These are phyloP conservation scores for Mimachlamys varia DNA, from an alignment of 2,888 invertebrate genomes.

Conservation along the genomic window DNA sequence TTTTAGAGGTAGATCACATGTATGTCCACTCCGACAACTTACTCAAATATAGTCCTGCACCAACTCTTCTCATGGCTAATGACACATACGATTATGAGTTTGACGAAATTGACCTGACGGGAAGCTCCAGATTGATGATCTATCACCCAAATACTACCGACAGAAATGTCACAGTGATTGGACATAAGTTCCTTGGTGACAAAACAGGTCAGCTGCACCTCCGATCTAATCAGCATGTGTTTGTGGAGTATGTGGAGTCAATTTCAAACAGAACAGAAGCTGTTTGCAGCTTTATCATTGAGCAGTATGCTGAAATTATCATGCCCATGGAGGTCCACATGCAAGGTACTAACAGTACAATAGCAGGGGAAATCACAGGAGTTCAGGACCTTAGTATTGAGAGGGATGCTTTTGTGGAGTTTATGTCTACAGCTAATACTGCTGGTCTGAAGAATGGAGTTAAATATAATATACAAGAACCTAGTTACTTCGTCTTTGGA, in stretches of 20 bases:
- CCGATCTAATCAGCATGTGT: conserved; percentile 63
- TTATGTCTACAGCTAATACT: conserved; percentile 68
- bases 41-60: conserved; percentile 62
- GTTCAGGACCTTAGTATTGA: conserved; percentile 67
- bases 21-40: conserved; percentile 67
- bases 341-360: conserved; percentile 70
- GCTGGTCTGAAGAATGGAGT: conserved; percentile 64
- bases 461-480: conserved; percentile 55
- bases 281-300: conserved; percentile 70
- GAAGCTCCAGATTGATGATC: conserved; percentile 63
- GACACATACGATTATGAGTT: conserved; percentile 64
- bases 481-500: conserved; percentile 66
- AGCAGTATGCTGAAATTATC: conserved; percentile 64
- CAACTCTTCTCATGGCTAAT: conserved; percentile 65
- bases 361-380: conserved; percentile 68
- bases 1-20: conserved; percentile 68
- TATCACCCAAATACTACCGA: conserved; percentile 62
- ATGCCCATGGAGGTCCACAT: conserved; percentile 69
- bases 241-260: conserved; percentile 70
- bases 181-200: conserved; percentile 70
- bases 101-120: conserved; percentile 71
- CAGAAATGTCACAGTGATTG: conserved; percentile 59
- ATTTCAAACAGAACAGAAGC: conserved; percentile 69
- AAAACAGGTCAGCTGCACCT: conserved; percentile 69
- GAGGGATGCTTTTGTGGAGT: conserved; percentile 58